Percentiles rank a stretch among this genome's conserved stretches.
phyloP scores from a whole-genome alignment of 1,140 invertebrate genomes.

The Aplysia californica region DNA sequence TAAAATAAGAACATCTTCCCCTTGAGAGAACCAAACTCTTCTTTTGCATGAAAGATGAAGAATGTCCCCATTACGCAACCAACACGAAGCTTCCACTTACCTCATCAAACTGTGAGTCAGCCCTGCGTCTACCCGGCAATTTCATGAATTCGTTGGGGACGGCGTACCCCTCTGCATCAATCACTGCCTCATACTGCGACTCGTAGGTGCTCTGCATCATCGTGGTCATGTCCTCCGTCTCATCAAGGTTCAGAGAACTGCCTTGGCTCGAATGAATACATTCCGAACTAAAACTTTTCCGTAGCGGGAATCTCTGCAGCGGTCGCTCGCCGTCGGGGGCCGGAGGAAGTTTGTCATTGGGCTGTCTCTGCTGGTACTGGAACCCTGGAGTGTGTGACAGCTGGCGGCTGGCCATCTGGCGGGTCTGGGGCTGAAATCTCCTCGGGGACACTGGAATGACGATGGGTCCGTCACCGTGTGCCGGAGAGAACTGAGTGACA shows the following conservation, averaged over 20 bases:
- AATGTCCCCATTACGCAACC: too few relatives aligned
- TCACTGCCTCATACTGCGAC: slow-evolving; percentile 34
- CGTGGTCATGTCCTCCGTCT: neutral
- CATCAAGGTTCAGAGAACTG: slow-evolving; percentile 11
- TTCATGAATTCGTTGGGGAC: slow-evolving; percentile 44
- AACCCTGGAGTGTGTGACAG: slow-evolving; percentile 23
- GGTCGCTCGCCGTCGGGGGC: neutral
- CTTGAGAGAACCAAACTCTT: too few relatives aligned
- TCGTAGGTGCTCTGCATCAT: neutral
- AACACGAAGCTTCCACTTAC: too few relatives aligned
- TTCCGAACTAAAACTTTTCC: slow-evolving; percentile 42
- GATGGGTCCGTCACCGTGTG: slow-evolving; percentile 1
- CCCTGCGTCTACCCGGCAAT: slow-evolving; percentile 12
- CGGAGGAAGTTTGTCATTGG: slow-evolving; percentile 28
- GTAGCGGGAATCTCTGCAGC: slow-evolving; percentile 31
- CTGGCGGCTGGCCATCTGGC: slow-evolving; percentile 22
- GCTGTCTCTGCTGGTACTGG: slow-evolving; percentile 17
- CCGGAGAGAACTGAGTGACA: neutral
- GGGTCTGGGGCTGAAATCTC: neutral
- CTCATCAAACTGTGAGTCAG: too few relatives aligned
- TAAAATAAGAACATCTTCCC: too few relatives aligned
- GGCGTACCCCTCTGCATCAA: slow-evolving; percentile 50
- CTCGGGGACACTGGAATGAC: slow-evolving; percentile 10
- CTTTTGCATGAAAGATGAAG: too few relatives aligned
- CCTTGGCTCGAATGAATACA: slow-evolving; percentile 27